Conservation (phyloP, 2,113 vertebrate genomes). For the Spea bombifrons region DNA sequence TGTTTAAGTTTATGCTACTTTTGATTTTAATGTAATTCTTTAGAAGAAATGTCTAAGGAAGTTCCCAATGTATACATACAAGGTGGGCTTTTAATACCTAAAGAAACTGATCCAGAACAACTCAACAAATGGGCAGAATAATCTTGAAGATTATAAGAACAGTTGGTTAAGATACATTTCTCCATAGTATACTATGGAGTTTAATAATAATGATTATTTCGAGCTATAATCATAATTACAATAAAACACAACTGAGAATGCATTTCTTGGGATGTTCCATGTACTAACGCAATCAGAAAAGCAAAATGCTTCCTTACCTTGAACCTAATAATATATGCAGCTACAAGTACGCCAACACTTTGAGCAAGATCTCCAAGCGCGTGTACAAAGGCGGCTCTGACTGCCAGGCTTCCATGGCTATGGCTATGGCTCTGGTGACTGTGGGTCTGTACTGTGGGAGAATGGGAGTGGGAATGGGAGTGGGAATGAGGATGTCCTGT, state of each 20-base stretch:
- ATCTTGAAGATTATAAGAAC: too few relatives aligned
- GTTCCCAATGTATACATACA: too few relatives aligned
- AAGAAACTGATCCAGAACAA: too few relatives aligned
- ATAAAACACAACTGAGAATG: neutral
- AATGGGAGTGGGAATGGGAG: slow-evolving; percentile 63
- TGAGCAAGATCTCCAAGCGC: slow-evolving; percentile 92
- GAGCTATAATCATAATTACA: too few relatives aligned
- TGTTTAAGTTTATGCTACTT: too few relatives aligned
- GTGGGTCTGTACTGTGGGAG: slow-evolving; percentile 38
- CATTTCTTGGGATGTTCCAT: neutral
- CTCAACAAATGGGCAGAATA: too few relatives aligned
- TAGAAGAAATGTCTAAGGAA: too few relatives aligned
- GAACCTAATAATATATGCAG: slow-evolving; percentile 92
- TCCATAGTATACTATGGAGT: too few relatives aligned
- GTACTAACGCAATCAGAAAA: neutral
- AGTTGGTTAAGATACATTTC: too few relatives aligned
- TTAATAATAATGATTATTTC: too few relatives aligned
- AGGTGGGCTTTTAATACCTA: too few relatives aligned
- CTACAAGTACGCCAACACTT: slow-evolving; percentile 90
- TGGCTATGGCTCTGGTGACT: slow-evolving; percentile 60
- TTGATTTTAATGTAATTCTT: too few relatives aligned
- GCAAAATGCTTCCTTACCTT: slow-evolving; percentile 70
- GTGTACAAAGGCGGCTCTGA: slow-evolving; percentile 91
- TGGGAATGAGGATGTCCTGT: slow-evolving; percentile 85
- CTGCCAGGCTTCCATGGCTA: slow-evolving; percentile 76